These are phyloP conservation scores for Paedocypris sp. DNA, from an alignment of 2,113 vertebrate species.

Conservation along the genomic window DNA sequence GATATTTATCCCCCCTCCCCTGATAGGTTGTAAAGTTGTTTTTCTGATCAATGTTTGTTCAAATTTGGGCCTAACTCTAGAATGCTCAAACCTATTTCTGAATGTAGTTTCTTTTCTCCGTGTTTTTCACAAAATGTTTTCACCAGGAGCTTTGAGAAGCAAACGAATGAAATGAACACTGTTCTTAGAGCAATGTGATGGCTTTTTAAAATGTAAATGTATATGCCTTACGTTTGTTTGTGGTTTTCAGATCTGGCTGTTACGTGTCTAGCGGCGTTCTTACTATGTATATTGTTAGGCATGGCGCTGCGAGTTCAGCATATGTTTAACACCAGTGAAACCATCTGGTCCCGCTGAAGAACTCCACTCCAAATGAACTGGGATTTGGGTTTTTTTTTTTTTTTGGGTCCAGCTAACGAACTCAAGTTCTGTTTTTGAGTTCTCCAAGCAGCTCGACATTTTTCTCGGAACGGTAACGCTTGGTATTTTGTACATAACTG, in stretches of 20 bases:
- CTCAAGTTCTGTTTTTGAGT: no score
- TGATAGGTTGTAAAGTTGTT: background rate
- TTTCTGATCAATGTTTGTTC: conserved; percentile 2
- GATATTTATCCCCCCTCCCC: background rate
- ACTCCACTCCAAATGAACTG: background rate
- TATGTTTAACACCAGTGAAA: conserved; percentile 13
- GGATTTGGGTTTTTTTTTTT: background rate
- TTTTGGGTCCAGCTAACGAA: no score
- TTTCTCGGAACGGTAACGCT: conserved; percentile 36
- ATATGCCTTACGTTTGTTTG: conserved; percentile 60
- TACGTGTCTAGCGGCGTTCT: conserved; percentile 25
- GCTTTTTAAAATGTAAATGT: conserved; percentile 34
- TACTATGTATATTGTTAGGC: conserved; percentile 11
- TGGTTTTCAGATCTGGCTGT: conserved; percentile 44
- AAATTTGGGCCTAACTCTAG: background rate
- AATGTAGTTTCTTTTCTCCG: background rate
- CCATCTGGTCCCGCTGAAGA: conserved; percentile 1
- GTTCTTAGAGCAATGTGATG: conserved; percentile 2
- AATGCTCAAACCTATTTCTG: conserved; percentile 9
- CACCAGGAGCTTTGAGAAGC: background rate
- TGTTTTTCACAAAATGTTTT: background rate
- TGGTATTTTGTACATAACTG: conserved; percentile 52
- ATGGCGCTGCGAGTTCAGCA: conserved; percentile 3
- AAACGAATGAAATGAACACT: background rate
- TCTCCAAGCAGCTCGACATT: conserved; percentile 38